phyloP scores from a whole-genome alignment of 2,888 invertebrate species.

The Sepioteuthis lessoniana region DNA sequence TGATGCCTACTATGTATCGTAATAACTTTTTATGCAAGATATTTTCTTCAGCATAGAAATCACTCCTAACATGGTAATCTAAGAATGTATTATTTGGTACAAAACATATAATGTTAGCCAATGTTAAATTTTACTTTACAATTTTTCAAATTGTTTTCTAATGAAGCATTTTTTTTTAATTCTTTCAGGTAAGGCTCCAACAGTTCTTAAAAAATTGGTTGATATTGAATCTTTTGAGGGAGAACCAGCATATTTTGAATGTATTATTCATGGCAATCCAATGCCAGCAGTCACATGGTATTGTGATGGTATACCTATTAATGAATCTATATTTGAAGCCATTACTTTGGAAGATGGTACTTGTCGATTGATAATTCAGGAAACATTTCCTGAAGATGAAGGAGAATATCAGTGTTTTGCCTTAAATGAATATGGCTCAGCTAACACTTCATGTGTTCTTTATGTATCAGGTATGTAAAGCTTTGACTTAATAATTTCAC shows the following conservation, averaged over 20 bases:
- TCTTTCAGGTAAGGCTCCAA: conserved; percentile 62
- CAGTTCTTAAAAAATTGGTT: conserved; percentile 61
- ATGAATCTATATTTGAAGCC: conserved; percentile 68
- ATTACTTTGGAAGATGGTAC: conserved; percentile 74
- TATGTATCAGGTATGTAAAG: conserved; percentile 63
- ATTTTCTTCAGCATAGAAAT: neutral
- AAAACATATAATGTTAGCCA: neutral
- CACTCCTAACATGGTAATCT: neutral
- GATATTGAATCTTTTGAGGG: conserved; percentile 64
- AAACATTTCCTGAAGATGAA: conserved; percentile 95
- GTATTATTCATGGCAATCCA: conserved; percentile 69
- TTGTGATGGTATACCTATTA: conserved; percentile 83
- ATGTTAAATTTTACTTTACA: neutral
- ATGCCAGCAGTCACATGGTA: conserved; percentile 83
- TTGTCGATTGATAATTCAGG: conserved; percentile 90
- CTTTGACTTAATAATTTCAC: neutral
- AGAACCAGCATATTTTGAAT: conserved; percentile 63
- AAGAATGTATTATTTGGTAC: neutral
- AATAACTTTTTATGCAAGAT: neutral
- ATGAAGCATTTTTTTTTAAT: neutral
- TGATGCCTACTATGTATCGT: neutral
- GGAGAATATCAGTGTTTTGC: conserved; percentile 97
- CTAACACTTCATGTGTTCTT: conserved; percentile 81
- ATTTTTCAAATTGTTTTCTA: neutral
- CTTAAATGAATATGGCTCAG: conserved; percentile 93